These are phyloP conservation scores for Tetragonula clypearis DNA, from an alignment of 1,140 invertebrate genomes.

Conservation along the genomic window DNA sequence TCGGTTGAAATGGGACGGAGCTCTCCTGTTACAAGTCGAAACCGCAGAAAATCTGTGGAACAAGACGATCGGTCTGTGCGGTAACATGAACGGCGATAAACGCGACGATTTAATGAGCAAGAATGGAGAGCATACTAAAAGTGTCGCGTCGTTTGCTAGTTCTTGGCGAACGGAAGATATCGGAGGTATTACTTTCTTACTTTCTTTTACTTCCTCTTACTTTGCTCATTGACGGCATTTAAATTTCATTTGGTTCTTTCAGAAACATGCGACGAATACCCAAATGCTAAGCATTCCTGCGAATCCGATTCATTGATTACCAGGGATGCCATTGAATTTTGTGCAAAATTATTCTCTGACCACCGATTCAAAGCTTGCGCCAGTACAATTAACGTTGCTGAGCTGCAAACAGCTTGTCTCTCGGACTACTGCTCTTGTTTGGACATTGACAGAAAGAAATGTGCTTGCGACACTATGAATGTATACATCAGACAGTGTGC, in stretches of 20 bases:
- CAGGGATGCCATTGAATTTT: slow-evolving; percentile 84
- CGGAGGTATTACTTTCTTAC: slow-evolving; percentile 81
- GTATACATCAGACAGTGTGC: slow-evolving; percentile 90
- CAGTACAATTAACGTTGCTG: slow-evolving; percentile 82
- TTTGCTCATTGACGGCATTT: too few relatives aligned
- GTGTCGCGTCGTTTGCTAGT: slow-evolving; percentile 83
- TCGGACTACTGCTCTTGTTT: slow-evolving; percentile 90
- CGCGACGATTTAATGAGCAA: slow-evolving; percentile 87
- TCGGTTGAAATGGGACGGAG: slow-evolving; percentile 88
- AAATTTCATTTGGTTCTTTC: slow-evolving; percentile 69
- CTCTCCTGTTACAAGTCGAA: slow-evolving; percentile 83
- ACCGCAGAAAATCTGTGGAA: slow-evolving; percentile 88
- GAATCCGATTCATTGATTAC: slow-evolving; percentile 68
- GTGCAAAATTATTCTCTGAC: slow-evolving; percentile 84
- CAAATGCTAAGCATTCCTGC: slow-evolving; percentile 82
- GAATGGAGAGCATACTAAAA: slow-evolving; percentile 81
- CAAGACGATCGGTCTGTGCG: slow-evolving; percentile 91
- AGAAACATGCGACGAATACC: slow-evolving; percentile 85
- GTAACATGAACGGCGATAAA: slow-evolving; percentile 87
- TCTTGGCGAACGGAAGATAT: slow-evolving; percentile 86
- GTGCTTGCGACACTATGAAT: slow-evolving; percentile 89
- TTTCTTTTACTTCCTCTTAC: too few relatives aligned
- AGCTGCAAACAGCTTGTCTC: slow-evolving; percentile 86
- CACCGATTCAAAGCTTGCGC: slow-evolving; percentile 85
- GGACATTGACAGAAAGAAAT: slow-evolving; percentile 83